A percentile compares a stretch with the other conserved stretches of the same genome.
Conservation (phyloP, 37 sponge, comb jelly and placozoan species). For the Cliona cf. orientalis region DNA sequence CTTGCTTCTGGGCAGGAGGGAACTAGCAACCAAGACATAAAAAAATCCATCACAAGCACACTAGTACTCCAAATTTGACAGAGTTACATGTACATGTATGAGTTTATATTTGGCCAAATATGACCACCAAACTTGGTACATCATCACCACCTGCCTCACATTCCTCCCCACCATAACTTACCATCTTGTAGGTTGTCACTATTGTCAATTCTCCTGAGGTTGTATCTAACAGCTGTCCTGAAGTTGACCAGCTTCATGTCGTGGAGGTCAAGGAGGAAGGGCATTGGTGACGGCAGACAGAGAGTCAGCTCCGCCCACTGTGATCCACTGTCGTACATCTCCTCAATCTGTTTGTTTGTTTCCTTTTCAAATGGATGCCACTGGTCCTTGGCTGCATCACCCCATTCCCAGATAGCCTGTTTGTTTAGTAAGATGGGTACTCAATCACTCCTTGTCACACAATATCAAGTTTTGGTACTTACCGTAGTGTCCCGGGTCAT, state of each 20-base stretch:
- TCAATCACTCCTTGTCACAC: too few relatives aligned
- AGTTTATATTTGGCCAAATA: neutral
- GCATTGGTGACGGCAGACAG: conserved; percentile 76
- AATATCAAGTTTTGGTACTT: too few relatives aligned
- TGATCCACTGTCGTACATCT: conserved; percentile 79
- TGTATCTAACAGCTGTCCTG: conserved; percentile 50
- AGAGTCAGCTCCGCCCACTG: conserved; percentile 84
- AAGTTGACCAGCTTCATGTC: conserved; percentile 81
- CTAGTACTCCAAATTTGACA: neutral
- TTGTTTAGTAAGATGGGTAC: neutral
- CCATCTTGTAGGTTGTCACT: conserved; percentile 27
- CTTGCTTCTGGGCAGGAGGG: conserved; percentile 25
- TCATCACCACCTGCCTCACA: neutral
- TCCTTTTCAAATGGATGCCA: conserved; percentile 81
- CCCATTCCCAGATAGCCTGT: conserved; percentile 89
- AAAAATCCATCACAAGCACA: neutral
- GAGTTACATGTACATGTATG: neutral
- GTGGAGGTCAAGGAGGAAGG: conserved; percentile 79
- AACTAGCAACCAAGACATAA: neutral
- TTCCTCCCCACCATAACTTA: neutral
- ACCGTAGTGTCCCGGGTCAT: too few relatives aligned
- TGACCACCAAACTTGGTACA: neutral
- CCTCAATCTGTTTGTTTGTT: conserved; percentile 81
- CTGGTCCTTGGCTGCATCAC: conserved; percentile 46
- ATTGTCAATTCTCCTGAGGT: conserved; percentile 45